These are phyloP conservation scores for Puma concolor DNA, from an alignment of 2,113 vertebrate genomes.

Conservation along the genomic window DNA sequence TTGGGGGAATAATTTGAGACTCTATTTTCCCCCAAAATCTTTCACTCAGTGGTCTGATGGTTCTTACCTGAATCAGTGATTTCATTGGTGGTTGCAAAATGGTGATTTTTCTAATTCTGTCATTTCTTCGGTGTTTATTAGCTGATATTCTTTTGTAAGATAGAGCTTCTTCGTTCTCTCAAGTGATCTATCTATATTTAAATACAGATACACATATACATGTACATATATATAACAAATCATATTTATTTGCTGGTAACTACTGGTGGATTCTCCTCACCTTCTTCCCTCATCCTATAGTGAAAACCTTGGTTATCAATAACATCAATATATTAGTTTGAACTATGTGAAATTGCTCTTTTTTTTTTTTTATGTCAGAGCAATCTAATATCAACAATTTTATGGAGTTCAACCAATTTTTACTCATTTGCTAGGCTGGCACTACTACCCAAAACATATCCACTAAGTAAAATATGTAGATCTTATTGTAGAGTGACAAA, in stretches of 20 bases:
- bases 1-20: background rate
- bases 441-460: background rate
- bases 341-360: background rate
- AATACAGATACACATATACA: background rate
- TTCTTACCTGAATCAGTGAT: background rate
- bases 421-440: background rate
- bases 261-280: background rate
- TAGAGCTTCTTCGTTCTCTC: background rate
- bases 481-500: background rate
- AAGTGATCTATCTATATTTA: background rate
- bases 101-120: conserved; percentile 33
- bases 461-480: background rate
- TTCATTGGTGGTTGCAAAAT: background rate
- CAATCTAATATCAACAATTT: background rate
- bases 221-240: background rate
- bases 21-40: background rate
- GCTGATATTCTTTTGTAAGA: background rate
- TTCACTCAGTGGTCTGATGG: background rate
- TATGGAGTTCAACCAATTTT: background rate
- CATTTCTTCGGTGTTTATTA: conserved; percentile 19
- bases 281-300: background rate
- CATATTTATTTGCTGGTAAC: background rate
- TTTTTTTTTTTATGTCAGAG: background rate
- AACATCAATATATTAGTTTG: background rate
- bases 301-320: background rate